Evolutionary conservation across 2,113 vertebrate species (phyloP), one percentile per base, ranked within the genome.

Genomic region (Neotoma lepida): DNA sequence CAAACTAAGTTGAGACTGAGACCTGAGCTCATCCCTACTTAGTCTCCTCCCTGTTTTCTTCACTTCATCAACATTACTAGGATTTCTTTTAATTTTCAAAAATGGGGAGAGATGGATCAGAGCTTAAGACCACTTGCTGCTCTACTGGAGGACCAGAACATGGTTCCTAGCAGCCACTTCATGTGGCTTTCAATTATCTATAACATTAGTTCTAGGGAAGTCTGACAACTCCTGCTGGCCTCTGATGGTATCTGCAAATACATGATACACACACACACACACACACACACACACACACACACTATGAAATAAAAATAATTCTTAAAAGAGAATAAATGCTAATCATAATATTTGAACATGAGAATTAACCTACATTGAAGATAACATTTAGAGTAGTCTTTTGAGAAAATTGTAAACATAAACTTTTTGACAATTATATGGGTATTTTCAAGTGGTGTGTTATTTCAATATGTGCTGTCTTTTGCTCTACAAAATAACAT

Each of bases 51-150:
- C 7, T 12, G 24, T 87, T 85, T 56, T 70, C 71, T 93, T 86
- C 14, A 74, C 44, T 95, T 90, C 39, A 85, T 91, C 70, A 61
- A 41, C 15, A 80, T 91, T 46, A 66, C 41, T 84, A 90, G 14
- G 33, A 80, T 90, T 90, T 93, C 22, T 68, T 90, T 93, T 22
- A 39, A 68, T 17, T 91, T 93, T 90, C 80, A 92, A n/a, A 78
- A 63, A 54, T 56, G 20, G 8, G 46, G 26, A 26, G 49, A 28
- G 17, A 39, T n/a, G 66, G 22, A 15, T 70, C 35, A 92, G 46
- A 89, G 24, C 2, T 3, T 92, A 73, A 44, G 20, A 26, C 20
- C n/a, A 73, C 39, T 73, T 41, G 71, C 4, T 73, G 71, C 71
- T 44, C 10, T 44, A 4, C 39, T 26, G 22, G 22, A 44, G 39